These are phyloP conservation scores for Villa cingulata DNA, from an alignment of 2,888 invertebrate genomes.

Conservation along the genomic window DNA sequence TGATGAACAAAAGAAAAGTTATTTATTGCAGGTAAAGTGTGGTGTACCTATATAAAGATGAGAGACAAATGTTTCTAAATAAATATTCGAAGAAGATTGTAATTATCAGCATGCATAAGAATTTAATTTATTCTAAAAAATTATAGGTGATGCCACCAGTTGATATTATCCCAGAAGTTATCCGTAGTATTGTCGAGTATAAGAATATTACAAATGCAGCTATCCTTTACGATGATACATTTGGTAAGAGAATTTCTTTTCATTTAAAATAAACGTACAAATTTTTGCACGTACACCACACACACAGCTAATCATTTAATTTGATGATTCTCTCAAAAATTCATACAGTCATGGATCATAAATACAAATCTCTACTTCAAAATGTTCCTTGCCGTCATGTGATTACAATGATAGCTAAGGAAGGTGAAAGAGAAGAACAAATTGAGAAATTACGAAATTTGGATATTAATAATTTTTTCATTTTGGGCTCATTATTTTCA, in stretches of 20 bases:
- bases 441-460: slow-evolving; percentile 59
- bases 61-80: too few relatives aligned
- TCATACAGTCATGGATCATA: slow-evolving; percentile 75
- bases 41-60: neutral
- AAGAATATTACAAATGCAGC: slow-evolving; percentile 87
- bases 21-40: slow-evolving; percentile 48
- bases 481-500: slow-evolving; percentile 59
- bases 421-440: slow-evolving; percentile 45
- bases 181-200: slow-evolving; percentile 63
- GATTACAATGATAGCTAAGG: slow-evolving; percentile 53
- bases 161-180: slow-evolving; percentile 69
- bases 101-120: too few relatives aligned
- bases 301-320: too few relatives aligned
- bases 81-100: too few relatives aligned
- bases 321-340: neutral
- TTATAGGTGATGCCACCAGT: slow-evolving; percentile 50
- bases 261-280: neutral
- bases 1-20: slow-evolving; percentile 53
- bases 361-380: slow-evolving; percentile 78
- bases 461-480: slow-evolving; percentile 81
- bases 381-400: slow-evolving; percentile 85
- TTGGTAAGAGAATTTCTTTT: slow-evolving; percentile 41
- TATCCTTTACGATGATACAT: slow-evolving; percentile 77
- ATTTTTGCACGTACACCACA: too few relatives aligned
- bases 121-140: neutral